phyloP scores from a whole-genome alignment of 2,888 invertebrate genomes.

The Icerya purchasi region DNA sequence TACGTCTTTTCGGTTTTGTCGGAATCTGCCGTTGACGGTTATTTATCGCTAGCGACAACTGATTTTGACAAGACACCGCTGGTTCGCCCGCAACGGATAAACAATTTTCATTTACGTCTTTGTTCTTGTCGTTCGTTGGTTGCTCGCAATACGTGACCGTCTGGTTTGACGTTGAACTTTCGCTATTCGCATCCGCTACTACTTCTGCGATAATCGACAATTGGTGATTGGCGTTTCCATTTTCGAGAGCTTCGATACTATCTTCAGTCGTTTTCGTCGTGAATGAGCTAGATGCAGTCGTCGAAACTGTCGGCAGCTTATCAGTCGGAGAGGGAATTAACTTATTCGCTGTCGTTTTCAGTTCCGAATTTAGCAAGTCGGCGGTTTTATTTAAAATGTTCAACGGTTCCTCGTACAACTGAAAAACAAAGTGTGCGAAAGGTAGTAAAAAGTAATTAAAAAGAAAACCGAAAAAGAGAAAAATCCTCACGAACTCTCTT shows the following conservation, averaged over 20 bases:
- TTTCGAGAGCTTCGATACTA: slow-evolving; percentile 1
- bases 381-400: slow-evolving; percentile 20
- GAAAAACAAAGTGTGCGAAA: slow-evolving; percentile 12
- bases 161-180: no score
- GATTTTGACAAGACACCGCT: no score
- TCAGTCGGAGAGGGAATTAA: not conserved
- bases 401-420: slow-evolving; percentile 26
- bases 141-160: no score
- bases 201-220: slow-evolving; percentile 7
- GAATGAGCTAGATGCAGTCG: not conserved
- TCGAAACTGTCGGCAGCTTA: not conserved
- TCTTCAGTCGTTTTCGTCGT: not conserved
- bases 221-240: slow-evolving; percentile 1
- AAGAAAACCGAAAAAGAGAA: not conserved
- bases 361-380: not conserved
- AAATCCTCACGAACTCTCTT: not conserved
- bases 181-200: not conserved
- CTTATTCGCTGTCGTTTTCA: not conserved
- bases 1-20: not conserved
- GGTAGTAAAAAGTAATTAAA: not conserved
- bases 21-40: not conserved
- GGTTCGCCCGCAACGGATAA: no score
- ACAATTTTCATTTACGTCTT: no score
- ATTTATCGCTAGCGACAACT: no score
- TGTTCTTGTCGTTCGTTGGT: no score